Evolutionary conservation across 2,888 invertebrate species (phyloP), one percentile per base, ranked within the genome.

Genomic region (Bellardia pandia): DNA sequence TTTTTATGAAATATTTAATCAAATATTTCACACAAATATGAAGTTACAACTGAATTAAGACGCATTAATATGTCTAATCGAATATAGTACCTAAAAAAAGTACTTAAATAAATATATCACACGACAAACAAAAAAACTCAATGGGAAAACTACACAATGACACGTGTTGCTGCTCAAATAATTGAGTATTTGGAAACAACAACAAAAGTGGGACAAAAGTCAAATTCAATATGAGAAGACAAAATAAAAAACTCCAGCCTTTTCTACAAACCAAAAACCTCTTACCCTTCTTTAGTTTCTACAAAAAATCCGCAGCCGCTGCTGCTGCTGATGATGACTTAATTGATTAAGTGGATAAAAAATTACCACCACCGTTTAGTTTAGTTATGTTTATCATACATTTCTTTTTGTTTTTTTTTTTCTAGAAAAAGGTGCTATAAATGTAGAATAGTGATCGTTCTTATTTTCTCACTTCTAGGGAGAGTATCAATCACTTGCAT

Each of bases 301-400:
- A n/a, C 3, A 42, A 66, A 23, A 51, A 64, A 64, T 40, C 2
- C 33, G 6, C 33, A 33, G 2, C 33, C 23, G 66, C 45, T 30
- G 40, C 45, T 11, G 40, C 16, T 58, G 14, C 56, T 68, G 81
- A 78, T 77, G 90, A 92, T 90, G 90, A 91, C 92, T 92, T 92
- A 91, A 92, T 92, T 92, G 92, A 91, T 92, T 91, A 90, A 92
- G 90, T 91, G 91, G 85, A 90, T 92, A 91, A 92, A 92, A 92
- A 92, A 90, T 88, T 88, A 66, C 88, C 86, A 89, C 89, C 89
- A 90, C 81, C 85, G 23, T 6, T 45, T 11, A 42, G 56, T 16
- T 51, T n/a, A 33, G 37, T 64, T 53, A 48, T 37, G 33, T 78
- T 66, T 60, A 68, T 45, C 33, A 79, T 40, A 16, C 14, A 56